Evolutionary conservation across 2,113 vertebrate genomes (phyloP).

Genomic region (Pterocles orientalis): DNA sequence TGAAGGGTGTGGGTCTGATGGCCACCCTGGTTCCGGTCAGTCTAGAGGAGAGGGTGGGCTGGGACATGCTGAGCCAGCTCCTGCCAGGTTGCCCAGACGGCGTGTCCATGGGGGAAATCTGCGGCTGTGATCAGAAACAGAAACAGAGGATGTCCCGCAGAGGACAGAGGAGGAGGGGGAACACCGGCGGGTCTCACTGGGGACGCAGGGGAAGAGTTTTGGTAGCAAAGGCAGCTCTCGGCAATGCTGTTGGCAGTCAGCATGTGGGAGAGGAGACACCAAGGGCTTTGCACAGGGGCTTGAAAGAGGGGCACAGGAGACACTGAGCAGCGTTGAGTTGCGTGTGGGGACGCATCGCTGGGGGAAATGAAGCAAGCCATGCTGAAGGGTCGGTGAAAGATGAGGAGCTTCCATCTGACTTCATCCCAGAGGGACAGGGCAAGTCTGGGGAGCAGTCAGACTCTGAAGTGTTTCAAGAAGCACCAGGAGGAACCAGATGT

Average conservation of each 20-base stretch:
- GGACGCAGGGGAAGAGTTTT: not conserved
- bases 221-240: rapidly evolving
- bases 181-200: not conserved
- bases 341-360: not conserved
- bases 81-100: not conserved
- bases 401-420: not conserved
- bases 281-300: not conserved
- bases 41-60: not conserved
- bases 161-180: not conserved
- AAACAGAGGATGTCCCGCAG: not conserved
- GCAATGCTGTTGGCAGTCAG: not conserved
- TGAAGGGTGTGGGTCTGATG: not conserved
- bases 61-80: not conserved
- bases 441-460: not conserved
- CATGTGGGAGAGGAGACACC: not conserved
- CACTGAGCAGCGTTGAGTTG: not conserved
- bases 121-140: not conserved
- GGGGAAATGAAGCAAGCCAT: not conserved
- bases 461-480: not conserved
- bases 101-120: not conserved
- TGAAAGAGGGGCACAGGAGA: not conserved
- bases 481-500: not conserved
- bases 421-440: not conserved
- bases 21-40: no score
- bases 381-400: not conserved